Conservation (phyloP, 2,888 invertebrate species). For the Conops quadrifasciatus region DNA sequence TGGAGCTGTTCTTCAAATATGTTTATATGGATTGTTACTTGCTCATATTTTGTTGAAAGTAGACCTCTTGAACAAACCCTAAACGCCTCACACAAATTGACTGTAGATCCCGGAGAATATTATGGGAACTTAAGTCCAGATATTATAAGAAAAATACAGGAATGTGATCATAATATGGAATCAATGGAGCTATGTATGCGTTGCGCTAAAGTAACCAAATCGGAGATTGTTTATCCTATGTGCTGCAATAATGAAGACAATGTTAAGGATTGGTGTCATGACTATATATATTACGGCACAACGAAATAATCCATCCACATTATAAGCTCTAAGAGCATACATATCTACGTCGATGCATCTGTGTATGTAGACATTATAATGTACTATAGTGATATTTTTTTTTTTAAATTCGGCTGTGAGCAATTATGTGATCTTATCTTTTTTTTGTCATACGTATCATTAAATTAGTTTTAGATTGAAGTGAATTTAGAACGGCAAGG, state of each 20-base stretch:
- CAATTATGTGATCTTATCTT: not conserved
- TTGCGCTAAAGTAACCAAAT: conserved; percentile 69
- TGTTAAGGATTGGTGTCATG: conserved; percentile 67
- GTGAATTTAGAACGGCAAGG: not conserved
- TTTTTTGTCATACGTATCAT: not conserved
- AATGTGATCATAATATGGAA: conserved; percentile 54
- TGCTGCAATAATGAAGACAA: conserved; percentile 68
- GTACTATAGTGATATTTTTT: not conserved
- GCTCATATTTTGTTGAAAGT: conserved; percentile 19
- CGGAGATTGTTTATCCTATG: conserved; percentile 67
- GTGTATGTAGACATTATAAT: too few species aligned
- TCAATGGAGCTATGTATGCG: conserved; percentile 67
- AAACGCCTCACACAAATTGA: conserved; percentile 30
- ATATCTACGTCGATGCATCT: too few species aligned
- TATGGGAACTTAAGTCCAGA: conserved; percentile 56
- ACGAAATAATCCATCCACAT: conserved; percentile 1
- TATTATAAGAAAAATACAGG: conserved; percentile 56
- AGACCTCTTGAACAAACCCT: conserved; percentile 38
- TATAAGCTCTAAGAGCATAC: too few species aligned
- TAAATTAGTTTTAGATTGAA: conserved; percentile 9
- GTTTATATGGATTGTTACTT: not conserved
- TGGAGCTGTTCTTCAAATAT: not conserved
- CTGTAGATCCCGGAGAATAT: conserved; percentile 52
- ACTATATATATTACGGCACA: conserved; percentile 66
- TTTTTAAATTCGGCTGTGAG: conserved; percentile 5